Conservation (phyloP, 2,888 invertebrate species). For the Drosophila buzzatii region DNA sequence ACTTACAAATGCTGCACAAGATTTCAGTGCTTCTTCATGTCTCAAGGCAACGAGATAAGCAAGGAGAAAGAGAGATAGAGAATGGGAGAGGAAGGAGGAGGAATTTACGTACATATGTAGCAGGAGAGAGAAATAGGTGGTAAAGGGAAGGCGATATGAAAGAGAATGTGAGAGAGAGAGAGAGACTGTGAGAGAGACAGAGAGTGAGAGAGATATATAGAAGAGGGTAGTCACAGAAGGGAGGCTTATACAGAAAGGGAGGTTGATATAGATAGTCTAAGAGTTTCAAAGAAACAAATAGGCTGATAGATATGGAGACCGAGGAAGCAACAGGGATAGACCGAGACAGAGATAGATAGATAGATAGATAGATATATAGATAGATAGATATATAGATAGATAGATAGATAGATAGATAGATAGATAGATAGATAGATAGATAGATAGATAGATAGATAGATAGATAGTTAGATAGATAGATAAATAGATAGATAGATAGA, state of each 20-base stretch:
- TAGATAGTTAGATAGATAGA: background rate
- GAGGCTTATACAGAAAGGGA: background rate
- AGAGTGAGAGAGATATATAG: background rate
- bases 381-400: too few species aligned
- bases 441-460: background rate
- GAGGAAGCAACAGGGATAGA: too few species aligned
- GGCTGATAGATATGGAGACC: too few species aligned
- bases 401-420: too few species aligned
- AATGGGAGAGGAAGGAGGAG: background rate
- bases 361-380: background rate
- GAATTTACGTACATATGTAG: background rate
- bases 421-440: background rate
- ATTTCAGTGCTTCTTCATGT: constrained; percentile 6
- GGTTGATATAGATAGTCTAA: too few species aligned
- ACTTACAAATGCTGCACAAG: constrained; percentile 30
- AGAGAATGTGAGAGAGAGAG: background rate
- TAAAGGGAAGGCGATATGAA: background rate
- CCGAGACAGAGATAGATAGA: too few species aligned
- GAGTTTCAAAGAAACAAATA: too few species aligned
- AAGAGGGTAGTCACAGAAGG: background rate
- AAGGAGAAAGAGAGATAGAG: background rate
- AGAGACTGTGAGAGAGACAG: background rate
- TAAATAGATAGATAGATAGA: too few species aligned
- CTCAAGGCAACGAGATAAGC: background rate
- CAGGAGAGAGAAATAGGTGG: background rate